These are phyloP conservation scores for Sylvilagus floridanus DNA, from an alignment of 2,797 vertebrate species.

Conservation along the genomic window DNA sequence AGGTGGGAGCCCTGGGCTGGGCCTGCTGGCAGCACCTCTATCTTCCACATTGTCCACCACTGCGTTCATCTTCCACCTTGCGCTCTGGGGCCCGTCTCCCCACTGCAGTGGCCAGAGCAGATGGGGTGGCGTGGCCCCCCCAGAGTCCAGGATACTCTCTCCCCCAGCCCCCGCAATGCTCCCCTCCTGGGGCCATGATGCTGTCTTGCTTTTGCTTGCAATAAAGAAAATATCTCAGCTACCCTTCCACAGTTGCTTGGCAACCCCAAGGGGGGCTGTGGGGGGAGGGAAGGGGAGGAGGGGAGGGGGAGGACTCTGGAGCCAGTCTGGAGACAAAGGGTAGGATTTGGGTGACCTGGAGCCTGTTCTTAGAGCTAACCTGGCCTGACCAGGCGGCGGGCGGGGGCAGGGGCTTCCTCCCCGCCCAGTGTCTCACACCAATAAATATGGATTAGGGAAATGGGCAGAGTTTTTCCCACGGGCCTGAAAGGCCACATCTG, in stretches of 20 bases:
- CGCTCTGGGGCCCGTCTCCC: background rate
- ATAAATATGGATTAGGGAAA: constrained; percentile 92
- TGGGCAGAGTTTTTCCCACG: constrained; percentile 88
- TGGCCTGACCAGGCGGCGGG: constrained; percentile 82
- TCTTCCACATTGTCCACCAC: background rate
- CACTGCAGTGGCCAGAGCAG: constrained; percentile 22
- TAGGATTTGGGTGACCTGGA: constrained; percentile 90
- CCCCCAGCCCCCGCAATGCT: constrained; percentile 68
- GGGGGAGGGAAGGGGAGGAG: constrained; percentile 81
- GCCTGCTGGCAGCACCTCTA: background rate
- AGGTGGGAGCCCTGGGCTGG: background rate
- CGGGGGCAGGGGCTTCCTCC: constrained; percentile 72
- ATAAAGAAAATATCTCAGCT: constrained; percentile 92
- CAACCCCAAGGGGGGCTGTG: constrained; percentile 87
- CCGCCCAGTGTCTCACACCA: constrained; percentile 86
- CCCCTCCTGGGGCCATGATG: constrained; percentile 80
- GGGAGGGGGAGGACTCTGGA: constrained; percentile 88
- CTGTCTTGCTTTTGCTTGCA: constrained; percentile 89
- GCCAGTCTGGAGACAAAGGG: constrained; percentile 90
- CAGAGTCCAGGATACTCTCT: constrained; percentile 58
- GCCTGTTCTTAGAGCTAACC: constrained; percentile 87
- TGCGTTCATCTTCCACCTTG: background rate
- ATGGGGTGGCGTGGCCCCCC: constrained; percentile 1
- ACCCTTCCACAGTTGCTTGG: constrained; percentile 89
- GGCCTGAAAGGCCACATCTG: constrained; percentile 89